phyloP scores from a whole-genome alignment of 2,113 vertebrate genomes.

The Gopherus flavomarginatus region DNA sequence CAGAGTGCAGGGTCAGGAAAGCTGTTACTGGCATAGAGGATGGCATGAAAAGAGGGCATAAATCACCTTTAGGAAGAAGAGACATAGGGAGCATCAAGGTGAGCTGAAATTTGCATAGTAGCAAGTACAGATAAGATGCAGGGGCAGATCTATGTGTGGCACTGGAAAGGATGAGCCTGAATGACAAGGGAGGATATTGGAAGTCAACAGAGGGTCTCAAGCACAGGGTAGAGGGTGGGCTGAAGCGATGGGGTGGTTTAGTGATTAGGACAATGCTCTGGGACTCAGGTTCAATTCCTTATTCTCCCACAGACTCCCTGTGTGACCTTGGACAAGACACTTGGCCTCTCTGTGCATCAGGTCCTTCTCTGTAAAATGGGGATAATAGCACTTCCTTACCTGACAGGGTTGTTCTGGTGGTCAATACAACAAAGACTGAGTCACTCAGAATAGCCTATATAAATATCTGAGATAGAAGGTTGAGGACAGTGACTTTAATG shows the following conservation, averaged over 20 bases:
- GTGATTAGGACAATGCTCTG: neutral
- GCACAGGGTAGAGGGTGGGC: neutral
- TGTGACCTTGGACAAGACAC: neutral
- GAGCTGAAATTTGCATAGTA: neutral
- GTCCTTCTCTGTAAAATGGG: neutral
- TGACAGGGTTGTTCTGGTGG: neutral
- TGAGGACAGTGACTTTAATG: neutral
- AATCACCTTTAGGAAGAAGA: neutral
- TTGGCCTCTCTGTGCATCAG: neutral
- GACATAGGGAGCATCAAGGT: neutral
- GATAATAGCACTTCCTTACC: neutral
- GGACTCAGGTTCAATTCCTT: neutral
- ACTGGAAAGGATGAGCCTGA: neutral
- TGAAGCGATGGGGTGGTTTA: neutral
- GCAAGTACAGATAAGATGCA: neutral
- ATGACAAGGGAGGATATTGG: neutral
- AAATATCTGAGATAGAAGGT: neutral
- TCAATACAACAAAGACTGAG: neutral
- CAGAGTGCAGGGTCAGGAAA: neutral
- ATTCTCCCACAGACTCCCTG: neutral
- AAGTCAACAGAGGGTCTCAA: neutral
- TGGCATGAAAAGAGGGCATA: neutral
- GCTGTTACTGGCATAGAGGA: neutral
- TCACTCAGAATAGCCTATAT: neutral
- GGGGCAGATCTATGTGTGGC: neutral